phyloP scores from a whole-genome alignment of 1,140 invertebrate species.

The Heliothis subflexa region DNA sequence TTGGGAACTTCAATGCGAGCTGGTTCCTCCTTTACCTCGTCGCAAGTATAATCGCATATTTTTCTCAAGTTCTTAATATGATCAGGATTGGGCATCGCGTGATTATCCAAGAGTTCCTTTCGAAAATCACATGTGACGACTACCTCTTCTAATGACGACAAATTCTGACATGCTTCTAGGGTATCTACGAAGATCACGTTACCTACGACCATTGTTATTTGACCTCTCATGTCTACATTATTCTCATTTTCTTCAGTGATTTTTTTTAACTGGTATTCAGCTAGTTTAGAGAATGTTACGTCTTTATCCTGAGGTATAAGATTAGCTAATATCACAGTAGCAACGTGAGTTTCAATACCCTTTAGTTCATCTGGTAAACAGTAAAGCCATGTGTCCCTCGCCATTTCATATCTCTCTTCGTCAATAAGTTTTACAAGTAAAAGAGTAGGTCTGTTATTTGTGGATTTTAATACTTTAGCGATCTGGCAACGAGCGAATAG shows the following conservation, averaged over 20 bases:
- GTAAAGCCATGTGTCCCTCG: constrained; percentile 70
- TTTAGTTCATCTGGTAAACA: constrained; percentile 77
- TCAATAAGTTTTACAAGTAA: constrained; percentile 79
- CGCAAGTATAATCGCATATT: constrained; percentile 55
- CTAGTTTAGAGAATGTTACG: constrained; percentile 71
- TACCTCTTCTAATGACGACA: constrained; percentile 66
- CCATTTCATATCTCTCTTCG: constrained; percentile 69
- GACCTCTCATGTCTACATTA: constrained; percentile 69
- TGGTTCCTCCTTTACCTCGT: constrained; percentile 36
- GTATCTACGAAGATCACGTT: constrained; percentile 77
- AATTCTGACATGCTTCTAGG: constrained; percentile 73
- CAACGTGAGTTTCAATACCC: constrained; percentile 65
- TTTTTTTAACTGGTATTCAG: constrained; percentile 63
- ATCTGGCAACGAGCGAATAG: constrained; percentile 77
- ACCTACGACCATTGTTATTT: constrained; percentile 69
- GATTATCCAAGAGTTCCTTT: constrained; percentile 65
- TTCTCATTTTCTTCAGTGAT: constrained; percentile 66
- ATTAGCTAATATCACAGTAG: constrained; percentile 72
- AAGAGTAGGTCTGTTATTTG: constrained; percentile 65
- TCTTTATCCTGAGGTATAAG: constrained; percentile 78
- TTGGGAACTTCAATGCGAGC: neutral
- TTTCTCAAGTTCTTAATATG: constrained; percentile 67
- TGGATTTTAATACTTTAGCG: constrained; percentile 65
- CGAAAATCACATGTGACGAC: constrained; percentile 73
- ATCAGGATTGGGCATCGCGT: constrained; percentile 65